Evolutionary conservation across 2,888 invertebrate species (phyloP).

Genomic region (Autographa pulchrina): DNA sequence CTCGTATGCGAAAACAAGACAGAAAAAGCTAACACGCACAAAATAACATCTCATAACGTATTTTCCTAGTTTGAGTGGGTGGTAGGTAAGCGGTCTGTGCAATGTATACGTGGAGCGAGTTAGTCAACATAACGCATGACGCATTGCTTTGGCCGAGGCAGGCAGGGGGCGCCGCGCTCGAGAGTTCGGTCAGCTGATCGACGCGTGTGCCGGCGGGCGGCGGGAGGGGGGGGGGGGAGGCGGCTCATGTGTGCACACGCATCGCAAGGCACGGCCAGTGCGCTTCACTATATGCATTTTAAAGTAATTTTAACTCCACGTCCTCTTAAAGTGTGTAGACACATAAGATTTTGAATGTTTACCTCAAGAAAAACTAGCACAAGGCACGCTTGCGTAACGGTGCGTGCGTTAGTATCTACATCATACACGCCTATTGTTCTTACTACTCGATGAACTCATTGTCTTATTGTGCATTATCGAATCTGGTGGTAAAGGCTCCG

Average conservation of each 20-base stretch:
- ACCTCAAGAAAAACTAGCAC: conserved; percentile 76
- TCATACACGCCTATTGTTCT: conserved; percentile 71
- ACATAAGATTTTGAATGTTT: conserved; percentile 68
- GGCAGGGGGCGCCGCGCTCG: conserved; percentile 70
- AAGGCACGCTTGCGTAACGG: conserved; percentile 80
- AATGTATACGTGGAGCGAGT: conserved; percentile 69
- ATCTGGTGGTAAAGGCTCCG: conserved; percentile 60
- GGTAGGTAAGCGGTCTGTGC: conserved; percentile 68
- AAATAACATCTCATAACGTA: conserved; percentile 63
- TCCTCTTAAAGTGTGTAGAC: conserved; percentile 60
- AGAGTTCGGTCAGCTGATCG: conserved; percentile 85
- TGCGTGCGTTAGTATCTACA: conserved; percentile 66
- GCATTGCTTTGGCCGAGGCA: conserved; percentile 68
- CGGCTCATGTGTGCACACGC: conserved; percentile 71
- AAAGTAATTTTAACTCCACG: conserved; percentile 67
- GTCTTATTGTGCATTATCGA: conserved; percentile 70
- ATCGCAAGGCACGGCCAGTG: conserved; percentile 69
- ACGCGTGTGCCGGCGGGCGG: conserved; percentile 65
- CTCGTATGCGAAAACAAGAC: conserved; percentile 48
- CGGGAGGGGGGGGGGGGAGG: conserved; percentile 32
- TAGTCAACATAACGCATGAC: conserved; percentile 75
- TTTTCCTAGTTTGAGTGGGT: conserved; percentile 68
- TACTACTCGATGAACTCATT: conserved; percentile 73
- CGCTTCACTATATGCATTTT: conserved; percentile 71
- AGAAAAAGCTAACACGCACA: conserved; percentile 44